phyloP scores from a whole-genome alignment of 2,113 vertebrate genomes.

The Galeopterus variegatus region DNA sequence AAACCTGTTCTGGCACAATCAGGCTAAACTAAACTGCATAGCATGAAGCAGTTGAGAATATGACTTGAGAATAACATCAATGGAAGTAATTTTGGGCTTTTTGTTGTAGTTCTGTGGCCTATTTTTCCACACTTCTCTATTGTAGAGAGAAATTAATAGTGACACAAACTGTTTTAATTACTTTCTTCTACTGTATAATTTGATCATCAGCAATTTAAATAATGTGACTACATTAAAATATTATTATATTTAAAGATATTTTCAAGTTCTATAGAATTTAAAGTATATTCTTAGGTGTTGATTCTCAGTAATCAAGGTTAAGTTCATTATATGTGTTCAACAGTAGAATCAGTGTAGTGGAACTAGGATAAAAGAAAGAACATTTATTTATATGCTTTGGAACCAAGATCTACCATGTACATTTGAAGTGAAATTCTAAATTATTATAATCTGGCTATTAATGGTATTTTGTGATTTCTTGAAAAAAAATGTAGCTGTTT shows the following conservation, averaged over 20 bases:
- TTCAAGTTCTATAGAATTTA: slow-evolving; percentile 48
- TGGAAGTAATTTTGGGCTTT: slow-evolving; percentile 47
- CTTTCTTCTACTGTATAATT: slow-evolving; percentile 50
- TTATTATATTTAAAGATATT: slow-evolving; percentile 50
- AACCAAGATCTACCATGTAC: not conserved
- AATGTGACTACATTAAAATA: slow-evolving; percentile 34
- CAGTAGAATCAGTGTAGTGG: not conserved
- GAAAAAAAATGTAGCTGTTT: not conserved
- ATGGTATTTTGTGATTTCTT: slow-evolving; percentile 15
- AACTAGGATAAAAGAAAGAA: not conserved
- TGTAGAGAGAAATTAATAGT: slow-evolving; percentile 60
- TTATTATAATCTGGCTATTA: slow-evolving; percentile 17
- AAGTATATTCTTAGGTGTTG: not conserved
- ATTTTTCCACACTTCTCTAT: slow-evolving; percentile 39
- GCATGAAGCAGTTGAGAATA: not conserved
- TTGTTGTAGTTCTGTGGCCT: slow-evolving; percentile 39
- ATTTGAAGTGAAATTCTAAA: slow-evolving; percentile 2
- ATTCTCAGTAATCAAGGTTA: slow-evolving; percentile 59
- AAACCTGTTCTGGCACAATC: slow-evolving; percentile 67
- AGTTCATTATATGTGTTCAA: not conserved
- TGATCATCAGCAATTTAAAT: slow-evolving; percentile 71
- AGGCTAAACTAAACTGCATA: slow-evolving; percentile 37
- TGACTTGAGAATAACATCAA: slow-evolving; percentile 17
- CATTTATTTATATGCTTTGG: not conserved
- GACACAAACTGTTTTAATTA: slow-evolving; percentile 62